Base-by-base conservation (phyloP, 2,797 vertebrate genomes). In the Loriculus beryllinus region DNA sequence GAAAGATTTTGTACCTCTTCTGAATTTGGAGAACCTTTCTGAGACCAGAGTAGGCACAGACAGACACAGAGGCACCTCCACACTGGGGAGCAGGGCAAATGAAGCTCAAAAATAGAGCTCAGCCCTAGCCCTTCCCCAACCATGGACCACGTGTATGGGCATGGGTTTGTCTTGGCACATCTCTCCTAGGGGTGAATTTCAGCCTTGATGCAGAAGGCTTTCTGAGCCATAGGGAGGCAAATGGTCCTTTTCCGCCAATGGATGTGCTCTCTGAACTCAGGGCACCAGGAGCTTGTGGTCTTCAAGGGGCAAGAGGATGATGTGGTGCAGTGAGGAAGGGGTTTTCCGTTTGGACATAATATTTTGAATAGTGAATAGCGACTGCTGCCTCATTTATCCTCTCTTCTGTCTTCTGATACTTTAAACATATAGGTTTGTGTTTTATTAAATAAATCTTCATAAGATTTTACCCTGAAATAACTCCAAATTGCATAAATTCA, bases 131-230 rank as follows among this genome's bases (percentile, higher is more conserved):
- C 47, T 64, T 86, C 19, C 13, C 45, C 2, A 8, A 0, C 16
- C 4, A 4, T 0, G 0, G 39, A 40, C 10, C 21, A 16, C 2
- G 42, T 3, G 23, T 17, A 28, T 0, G 0, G 12, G 51, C 3
- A 5, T 3, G 12, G 11, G 31, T 75, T 87, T 62, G 60, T 68
- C 71, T 63, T 75, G 72, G 62, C 76, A 62, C 1, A 3, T 37
- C 18, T 56, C 49, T 76, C n/a, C 70, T 16, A 3, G 28, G 49
- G 17, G 11, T 19, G 35, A 69, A 47, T 92, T 64, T 48, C 70
- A 67, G 47, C 67, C 77, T 54, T 18, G 39, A 72, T 35, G 54
- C 83, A 69, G 39, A 52, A 64, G 67, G 63, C 6, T 84, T 79
- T 67, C 67, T 0, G 0, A 84, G 63, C 43, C 51, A 39, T 11